Evolutionary conservation across 2,888 invertebrate species (phyloP), one percentile per base, ranked within the genome.

Genomic region (Hipparchia semele): DNA sequence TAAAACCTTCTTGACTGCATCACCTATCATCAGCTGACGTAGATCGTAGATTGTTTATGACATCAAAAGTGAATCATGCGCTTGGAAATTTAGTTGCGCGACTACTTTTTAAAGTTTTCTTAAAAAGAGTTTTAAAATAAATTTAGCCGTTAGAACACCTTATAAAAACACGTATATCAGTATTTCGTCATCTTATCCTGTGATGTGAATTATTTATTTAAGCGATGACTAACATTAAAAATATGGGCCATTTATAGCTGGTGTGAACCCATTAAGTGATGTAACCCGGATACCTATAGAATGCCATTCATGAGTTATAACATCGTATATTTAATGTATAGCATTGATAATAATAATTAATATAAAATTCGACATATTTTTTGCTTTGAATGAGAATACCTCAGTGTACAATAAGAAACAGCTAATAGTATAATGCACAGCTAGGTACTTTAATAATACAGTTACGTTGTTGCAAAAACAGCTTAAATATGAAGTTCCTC

Each of bases 221-320:
- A 72, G 68, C 69, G 70, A 73, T 76, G 75, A 76, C 75, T 77
- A 74, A 76, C 49, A 70, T 58, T 60, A 66, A 75, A 74, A 78
- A 75, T 68, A 76, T 72, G 59, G 72, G 59, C 58, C 71, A 75
- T 76, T 73, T 74, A 76, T 75, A 64, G 73, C 64, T 61, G 12
- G 59, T 39, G 68, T 73, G 72, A 73, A 73, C 73, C 72, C 71
- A 76, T 76, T 76, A 74, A 74, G 49, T 72, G 72, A 71, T 72
- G 65, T 70, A 75, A 78, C 79, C 79, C 79, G 79, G 79, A 79
- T 77, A 73, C 74, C 62, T 46, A 61, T 67, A 68, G 73, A 77
- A 78, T 76, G 77, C 74, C 76, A 76, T 75, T 61, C 62, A 71
- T 69, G 67, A 71, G 59, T 71, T 74, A 65, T 74, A 60, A 68